Conservation (phyloP, 2,888 invertebrate genomes). For the Andrena flavipes region DNA sequence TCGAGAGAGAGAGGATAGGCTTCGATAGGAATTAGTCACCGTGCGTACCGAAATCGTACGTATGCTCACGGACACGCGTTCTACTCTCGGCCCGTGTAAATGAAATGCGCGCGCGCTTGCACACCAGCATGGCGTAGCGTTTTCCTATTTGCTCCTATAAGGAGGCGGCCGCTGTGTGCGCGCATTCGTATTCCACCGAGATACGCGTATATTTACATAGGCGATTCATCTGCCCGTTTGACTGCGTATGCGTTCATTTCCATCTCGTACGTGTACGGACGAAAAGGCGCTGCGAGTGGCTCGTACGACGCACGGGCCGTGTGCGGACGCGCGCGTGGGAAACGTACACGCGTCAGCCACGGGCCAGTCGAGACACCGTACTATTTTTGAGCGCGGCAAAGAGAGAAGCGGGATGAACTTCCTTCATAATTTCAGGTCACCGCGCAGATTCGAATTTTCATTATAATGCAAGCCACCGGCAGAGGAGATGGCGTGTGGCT, state of each 20-base stretch:
- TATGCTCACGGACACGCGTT: background rate
- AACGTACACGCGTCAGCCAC: slow-evolving; percentile 41
- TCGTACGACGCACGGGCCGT: background rate
- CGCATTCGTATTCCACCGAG: slow-evolving; percentile 49
- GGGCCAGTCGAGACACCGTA: slow-evolving; percentile 68
- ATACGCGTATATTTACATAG: slow-evolving; percentile 53
- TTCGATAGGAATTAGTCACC: slow-evolving; percentile 64
- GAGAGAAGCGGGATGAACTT: slow-evolving; percentile 78
- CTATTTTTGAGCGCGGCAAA: slow-evolving; percentile 80
- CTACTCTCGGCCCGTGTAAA: background rate
- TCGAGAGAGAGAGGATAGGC: slow-evolving; percentile 43
- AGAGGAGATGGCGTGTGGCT: background rate
- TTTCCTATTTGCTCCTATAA: slow-evolving; percentile 43
- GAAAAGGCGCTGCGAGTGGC: background rate
- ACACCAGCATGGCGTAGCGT: background rate
- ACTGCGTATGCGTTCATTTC: slow-evolving; percentile 17
- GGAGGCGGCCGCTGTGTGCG: slow-evolving; percentile 9
- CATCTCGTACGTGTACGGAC: background rate
- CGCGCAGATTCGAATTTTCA: slow-evolving; percentile 58
- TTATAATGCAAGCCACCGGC: slow-evolving; percentile 42
- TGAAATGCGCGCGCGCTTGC: background rate
- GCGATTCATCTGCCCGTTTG: slow-evolving; percentile 45
- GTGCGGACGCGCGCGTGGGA: background rate
- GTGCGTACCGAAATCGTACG: slow-evolving; percentile 48
- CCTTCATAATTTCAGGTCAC: slow-evolving; percentile 81